These are phyloP conservation scores for Emmelina monodactyla DNA, from an alignment of 2,888 invertebrate species.

Conservation along the genomic window DNA sequence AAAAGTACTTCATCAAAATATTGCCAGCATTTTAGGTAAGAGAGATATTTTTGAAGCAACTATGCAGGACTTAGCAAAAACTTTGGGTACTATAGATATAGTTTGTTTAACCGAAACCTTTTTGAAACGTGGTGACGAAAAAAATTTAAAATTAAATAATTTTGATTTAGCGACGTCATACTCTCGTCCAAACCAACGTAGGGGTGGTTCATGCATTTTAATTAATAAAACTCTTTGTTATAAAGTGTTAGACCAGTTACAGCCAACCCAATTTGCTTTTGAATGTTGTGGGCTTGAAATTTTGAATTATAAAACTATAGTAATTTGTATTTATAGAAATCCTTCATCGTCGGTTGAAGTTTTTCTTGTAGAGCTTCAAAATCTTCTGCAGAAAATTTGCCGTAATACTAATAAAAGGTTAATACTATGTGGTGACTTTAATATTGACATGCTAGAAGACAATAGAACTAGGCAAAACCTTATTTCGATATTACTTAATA, in stretches of 20 bases:
- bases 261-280: not conserved
- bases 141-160: conserved; percentile 3
- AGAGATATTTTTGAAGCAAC: conserved; percentile 8
- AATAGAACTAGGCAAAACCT: not conserved
- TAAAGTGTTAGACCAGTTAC: conserved; percentile 1
- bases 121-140: conserved; percentile 6
- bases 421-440: conserved; percentile 8
- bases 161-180: conserved; percentile 7
- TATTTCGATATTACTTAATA: conserved; percentile 1
- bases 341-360: not conserved
- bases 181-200: not conserved
- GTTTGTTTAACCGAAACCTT: conserved; percentile 12
- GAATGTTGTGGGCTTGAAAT: conserved; percentile 2
- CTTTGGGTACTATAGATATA: conserved; percentile 3
- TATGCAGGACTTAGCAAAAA: conserved; percentile 4
- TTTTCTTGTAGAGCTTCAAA: conserved; percentile 1
- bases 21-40: conserved; percentile 7
- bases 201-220: conserved; percentile 6
- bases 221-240: conserved; percentile 3
- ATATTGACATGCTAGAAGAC: conserved; percentile 7
- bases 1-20: conserved; percentile 11
- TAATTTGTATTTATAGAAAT: conserved; percentile 4
- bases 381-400: not conserved
- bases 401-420: conserved; percentile 2
- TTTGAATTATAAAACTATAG: not conserved